Evolutionary conservation across 1,140 invertebrate species (phyloP), one percentile per base, ranked within the genome.

Genomic region (Ladona fulva): DNA sequence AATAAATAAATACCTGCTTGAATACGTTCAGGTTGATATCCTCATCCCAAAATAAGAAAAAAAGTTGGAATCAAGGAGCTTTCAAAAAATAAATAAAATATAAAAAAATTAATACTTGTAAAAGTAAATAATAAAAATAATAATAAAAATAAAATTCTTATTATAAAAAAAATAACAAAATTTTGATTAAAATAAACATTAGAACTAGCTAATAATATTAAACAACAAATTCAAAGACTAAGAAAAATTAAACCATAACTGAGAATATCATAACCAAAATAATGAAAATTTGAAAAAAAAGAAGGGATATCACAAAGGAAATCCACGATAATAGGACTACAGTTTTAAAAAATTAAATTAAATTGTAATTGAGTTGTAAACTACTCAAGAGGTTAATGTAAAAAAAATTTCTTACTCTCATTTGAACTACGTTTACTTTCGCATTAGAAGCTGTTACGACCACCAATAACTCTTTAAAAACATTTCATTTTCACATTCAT

Each of bases 21-120:
- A 78, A 90, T 79, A 37, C 89, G 89, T 80, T 91, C 89, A 81
- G 87, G 86, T 81, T 91, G 89, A 85, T 86, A 86, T 0, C 90
- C 89, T 77, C 89, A 91, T 0, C 88, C 89, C 81, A 90, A 84
- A 89, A 91, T 88, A 83, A 91, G 86, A 82, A 90, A 81, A 82
- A 90, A 87, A 77, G 86, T 88, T 79, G 89, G 89, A 85, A 91
- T 87, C 83, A 91, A 85, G 76, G 87, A 89, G 78, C 84, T 82
- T 80, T 91, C 89, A 90, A 90, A 91, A 87, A 88, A 89, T 84
- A 91, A 85, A 88, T 90, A 91, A 89, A 91, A 90, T 82, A 86
- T 82, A 85, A 91, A 87, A 83, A 89, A 86, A 86, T 87, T 88
- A 82, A 85, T 83, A 76, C 81, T 80, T 79, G 82, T 84, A 88